These are phyloP conservation scores for Silurus glanis DNA, from an alignment of 2,113 vertebrate genomes.

Conservation along the genomic window DNA sequence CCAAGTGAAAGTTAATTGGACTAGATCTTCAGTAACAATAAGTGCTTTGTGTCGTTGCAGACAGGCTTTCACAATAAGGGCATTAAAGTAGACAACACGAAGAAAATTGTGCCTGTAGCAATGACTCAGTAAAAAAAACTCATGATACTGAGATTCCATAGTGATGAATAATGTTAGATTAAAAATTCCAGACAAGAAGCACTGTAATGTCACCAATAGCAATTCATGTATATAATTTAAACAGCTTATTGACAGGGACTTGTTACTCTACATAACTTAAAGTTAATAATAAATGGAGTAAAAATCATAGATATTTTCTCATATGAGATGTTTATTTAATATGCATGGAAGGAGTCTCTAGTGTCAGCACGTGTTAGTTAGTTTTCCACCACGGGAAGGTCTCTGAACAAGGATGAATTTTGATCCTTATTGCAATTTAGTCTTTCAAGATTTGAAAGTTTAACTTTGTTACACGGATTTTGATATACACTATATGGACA, in stretches of 20 bases:
- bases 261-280: neutral
- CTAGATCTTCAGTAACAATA: neutral
- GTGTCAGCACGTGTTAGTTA: neutral
- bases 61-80: constrained; percentile 15
- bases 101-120: neutral
- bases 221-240: neutral
- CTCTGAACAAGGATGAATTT: neutral
- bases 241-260: neutral
- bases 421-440: neutral
- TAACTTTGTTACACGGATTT: neutral
- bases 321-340: neutral
- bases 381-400: neutral
- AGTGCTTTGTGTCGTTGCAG: neutral
- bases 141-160: neutral
- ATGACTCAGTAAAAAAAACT: neutral
- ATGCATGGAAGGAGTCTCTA: neutral
- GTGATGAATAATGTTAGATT: neutral
- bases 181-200: neutral
- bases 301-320: neutral
- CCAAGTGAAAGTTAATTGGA: constrained; percentile 2
- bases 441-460: neutral
- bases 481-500: neutral
- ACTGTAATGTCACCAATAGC: neutral
- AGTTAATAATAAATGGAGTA: neutral
- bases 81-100: neutral